Conservation (phyloP, 2,888 invertebrate species). For the Hydrotaea diabolus region DNA sequence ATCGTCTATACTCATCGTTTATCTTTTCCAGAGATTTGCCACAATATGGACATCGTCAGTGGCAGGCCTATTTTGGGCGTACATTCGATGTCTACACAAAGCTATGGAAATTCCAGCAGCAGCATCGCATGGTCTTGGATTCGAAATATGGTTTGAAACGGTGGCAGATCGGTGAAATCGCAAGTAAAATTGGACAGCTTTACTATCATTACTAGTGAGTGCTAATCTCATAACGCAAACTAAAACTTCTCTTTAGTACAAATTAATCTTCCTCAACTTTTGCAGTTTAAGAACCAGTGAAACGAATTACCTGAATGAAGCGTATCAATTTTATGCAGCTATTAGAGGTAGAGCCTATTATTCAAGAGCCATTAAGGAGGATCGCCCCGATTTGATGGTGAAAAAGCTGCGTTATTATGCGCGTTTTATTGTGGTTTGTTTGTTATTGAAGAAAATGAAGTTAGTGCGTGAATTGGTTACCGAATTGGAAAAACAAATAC, state of each 20-base stretch:
- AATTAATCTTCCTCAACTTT: slow-evolving; percentile 65
- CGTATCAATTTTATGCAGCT: slow-evolving; percentile 97
- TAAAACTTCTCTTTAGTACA: neutral
- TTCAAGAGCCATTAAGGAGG: slow-evolving; percentile 95
- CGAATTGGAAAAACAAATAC: slow-evolving; percentile 95
- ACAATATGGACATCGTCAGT: slow-evolving; percentile 98
- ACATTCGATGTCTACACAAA: slow-evolving; percentile 99
- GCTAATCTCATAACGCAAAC: neutral
- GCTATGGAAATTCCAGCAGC: slow-evolving; percentile 99
- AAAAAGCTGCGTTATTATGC: slow-evolving; percentile 97
- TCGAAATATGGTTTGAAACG: slow-evolving; percentile 96
- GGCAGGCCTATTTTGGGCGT: slow-evolving; percentile 98
- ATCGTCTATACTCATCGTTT: neutral
- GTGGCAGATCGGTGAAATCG: slow-evolving; percentile 99
- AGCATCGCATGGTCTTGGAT: slow-evolving; percentile 94
- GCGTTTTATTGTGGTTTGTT: slow-evolving; percentile 96
- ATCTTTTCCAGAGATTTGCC: slow-evolving; percentile 91
- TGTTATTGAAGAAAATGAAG: slow-evolving; percentile 95
- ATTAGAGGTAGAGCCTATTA: slow-evolving; percentile 97
- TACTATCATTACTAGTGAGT: slow-evolving; percentile 99
- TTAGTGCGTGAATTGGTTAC: slow-evolving; percentile 94
- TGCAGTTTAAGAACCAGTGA: slow-evolving; percentile 96
- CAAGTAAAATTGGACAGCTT: slow-evolving; percentile 98
- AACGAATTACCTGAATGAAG: slow-evolving; percentile 97
- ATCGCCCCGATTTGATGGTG: slow-evolving; percentile 97